Conservation (phyloP, 2,797 vertebrate genomes). For the Hyperoplus lanceolatus region DNA sequence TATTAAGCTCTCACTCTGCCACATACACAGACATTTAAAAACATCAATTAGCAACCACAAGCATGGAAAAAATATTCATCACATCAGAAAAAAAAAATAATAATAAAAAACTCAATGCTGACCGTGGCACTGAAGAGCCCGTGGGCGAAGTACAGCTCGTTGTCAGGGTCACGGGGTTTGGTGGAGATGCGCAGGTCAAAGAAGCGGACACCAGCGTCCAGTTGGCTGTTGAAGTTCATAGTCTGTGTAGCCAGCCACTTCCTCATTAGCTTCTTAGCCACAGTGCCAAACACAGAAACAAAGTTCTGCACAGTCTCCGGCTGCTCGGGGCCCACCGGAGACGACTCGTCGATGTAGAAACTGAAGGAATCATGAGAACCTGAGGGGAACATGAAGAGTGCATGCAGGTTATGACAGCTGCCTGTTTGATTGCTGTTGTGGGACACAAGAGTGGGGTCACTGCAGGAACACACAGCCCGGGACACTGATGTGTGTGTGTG, state of each 20-base stretch:
- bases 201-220: constrained; percentile 96
- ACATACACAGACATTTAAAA: constrained; percentile 22
- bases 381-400: constrained; percentile 72
- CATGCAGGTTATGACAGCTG: constrained; percentile 14
- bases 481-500: neutral
- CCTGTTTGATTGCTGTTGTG: constrained; percentile 28
- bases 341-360: constrained; percentile 98
- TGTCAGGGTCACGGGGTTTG: constrained; percentile 97
- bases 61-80: constrained; percentile 42
- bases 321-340: constrained; percentile 97
- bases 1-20: constrained; percentile 36
- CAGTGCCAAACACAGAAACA: constrained; percentile 97
- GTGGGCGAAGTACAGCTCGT: constrained; percentile 97
- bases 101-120: constrained; percentile 35
- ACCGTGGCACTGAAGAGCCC: constrained; percentile 97
- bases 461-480: constrained; percentile 13
- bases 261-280: constrained; percentile 98
- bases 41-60: constrained; percentile 57
- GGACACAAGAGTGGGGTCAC: constrained; percentile 44
- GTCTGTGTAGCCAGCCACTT: constrained; percentile 99
- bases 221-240: constrained; percentile 96
- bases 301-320: constrained; percentile 99
- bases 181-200: constrained; percentile 99
- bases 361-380: constrained; percentile 99
- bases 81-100: constrained; percentile 38